Percentiles rank a stretch among this genome's conserved stretches.
Evolutionary conservation across 2,888 invertebrate species (phyloP).

Genomic region (Atherix ibis): DNA sequence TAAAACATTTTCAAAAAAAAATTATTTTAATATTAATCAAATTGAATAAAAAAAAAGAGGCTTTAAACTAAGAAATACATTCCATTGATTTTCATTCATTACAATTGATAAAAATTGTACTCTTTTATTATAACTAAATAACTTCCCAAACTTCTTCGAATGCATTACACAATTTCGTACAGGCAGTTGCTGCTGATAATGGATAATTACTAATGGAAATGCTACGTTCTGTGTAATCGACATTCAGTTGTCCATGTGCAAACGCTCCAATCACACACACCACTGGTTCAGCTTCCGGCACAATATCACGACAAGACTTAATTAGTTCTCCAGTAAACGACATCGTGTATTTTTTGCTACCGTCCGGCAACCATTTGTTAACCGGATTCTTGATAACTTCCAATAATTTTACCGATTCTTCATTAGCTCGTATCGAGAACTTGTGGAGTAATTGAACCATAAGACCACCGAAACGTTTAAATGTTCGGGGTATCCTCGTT

Average conservation of each 20-base stretch:
- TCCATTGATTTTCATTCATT: too few relatives aligned
- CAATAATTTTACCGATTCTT: conserved; percentile 74
- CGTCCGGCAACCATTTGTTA: conserved; percentile 85
- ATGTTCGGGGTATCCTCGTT: conserved; percentile 91
- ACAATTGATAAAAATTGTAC: too few relatives aligned
- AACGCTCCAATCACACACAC: conserved; percentile 90
- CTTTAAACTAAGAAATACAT: too few relatives aligned
- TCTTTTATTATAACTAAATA: conserved; percentile 33
- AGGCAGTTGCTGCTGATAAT: conserved; percentile 88
- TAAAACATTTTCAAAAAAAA: too few relatives aligned
- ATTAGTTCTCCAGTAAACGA: conserved; percentile 70
- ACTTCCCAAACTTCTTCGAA: conserved; percentile 91
- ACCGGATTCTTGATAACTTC: conserved; percentile 97
- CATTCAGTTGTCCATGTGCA: conserved; percentile 85
- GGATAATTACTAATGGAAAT: conserved; percentile 94
- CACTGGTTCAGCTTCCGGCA: conserved; percentile 69
- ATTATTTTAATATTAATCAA: too few relatives aligned
- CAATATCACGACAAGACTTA: conserved; percentile 55
- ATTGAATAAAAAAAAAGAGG: too few relatives aligned
- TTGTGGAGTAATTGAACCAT: conserved; percentile 97
- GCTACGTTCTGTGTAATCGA: conserved; percentile 79
- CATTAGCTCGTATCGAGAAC: conserved; percentile 78
- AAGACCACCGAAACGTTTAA: conserved; percentile 89
- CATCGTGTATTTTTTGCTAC: conserved; percentile 76
- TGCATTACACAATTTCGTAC: conserved; percentile 84